Evolutionary conservation across 2,888 invertebrate genomes (phyloP).

Genomic region (Yponomeuta plumbellus): DNA sequence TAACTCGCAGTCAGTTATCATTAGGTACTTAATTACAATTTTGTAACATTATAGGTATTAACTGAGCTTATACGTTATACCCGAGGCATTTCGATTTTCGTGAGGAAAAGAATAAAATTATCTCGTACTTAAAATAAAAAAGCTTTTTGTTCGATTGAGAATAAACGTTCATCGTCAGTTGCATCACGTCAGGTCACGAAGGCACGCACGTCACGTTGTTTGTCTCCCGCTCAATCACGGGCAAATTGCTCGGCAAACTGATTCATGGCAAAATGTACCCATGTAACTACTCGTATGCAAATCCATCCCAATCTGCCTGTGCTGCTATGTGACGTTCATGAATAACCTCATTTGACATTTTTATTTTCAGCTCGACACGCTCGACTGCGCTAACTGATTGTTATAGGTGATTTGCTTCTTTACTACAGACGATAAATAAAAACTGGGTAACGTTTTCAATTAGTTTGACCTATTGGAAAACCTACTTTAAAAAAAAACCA

Average conservation of each 20-base stretch:
- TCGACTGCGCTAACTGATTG: neutral
- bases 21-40: too few species aligned
- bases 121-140: neutral
- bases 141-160: neutral
- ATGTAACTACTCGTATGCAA: neutral
- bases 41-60: too few species aligned
- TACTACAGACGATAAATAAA: neutral
- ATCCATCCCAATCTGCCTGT: neutral
- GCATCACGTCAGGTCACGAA: neutral
- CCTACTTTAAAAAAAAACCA: too few species aligned
- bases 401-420: neutral
- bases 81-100: too few species aligned
- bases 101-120: neutral
- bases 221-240: neutral
- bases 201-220: too few species aligned
- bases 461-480: neutral
- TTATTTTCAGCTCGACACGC: neutral
- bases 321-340: conserved; percentile 1
- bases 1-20: too few species aligned
- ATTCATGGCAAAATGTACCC: conserved; percentile 15
- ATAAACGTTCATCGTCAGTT: conserved; percentile 3
- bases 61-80: too few species aligned
- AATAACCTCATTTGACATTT: neutral
- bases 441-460: neutral
- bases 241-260: conserved; percentile 19